Conservation (phyloP, 2,888 invertebrate species). For the Perizoma affinitatum region DNA sequence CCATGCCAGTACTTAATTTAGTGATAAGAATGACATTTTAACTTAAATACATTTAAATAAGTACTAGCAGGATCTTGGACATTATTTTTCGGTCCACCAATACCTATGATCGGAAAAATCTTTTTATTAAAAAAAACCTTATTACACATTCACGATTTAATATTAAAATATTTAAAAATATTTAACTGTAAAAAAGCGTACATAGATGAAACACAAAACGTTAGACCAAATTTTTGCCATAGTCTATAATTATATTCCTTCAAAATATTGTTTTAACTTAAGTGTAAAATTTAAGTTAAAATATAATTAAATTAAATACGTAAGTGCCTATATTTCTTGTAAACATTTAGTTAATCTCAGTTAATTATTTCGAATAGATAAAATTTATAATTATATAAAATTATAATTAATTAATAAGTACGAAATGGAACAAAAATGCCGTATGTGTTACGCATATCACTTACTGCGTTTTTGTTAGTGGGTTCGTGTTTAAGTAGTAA, state of each 20-base stretch:
- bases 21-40: slow-evolving; percentile 24
- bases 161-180: too few species aligned
- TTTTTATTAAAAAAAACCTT: too few species aligned
- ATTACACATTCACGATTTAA: too few species aligned
- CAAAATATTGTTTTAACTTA: too few species aligned
- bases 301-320: slow-evolving; percentile 6
- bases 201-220: too few species aligned
- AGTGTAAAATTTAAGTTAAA: not conserved
- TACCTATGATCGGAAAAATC: too few species aligned
- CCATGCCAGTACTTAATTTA: slow-evolving; percentile 75
- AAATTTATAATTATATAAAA: slow-evolving; percentile 4
- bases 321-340: slow-evolving; percentile 20
- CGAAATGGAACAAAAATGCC: slow-evolving; percentile 11
- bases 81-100: too few species aligned
- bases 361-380: slow-evolving; percentile 6
- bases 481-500: slow-evolving; percentile 8
- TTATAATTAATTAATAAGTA: not conserved
- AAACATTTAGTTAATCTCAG: slow-evolving; percentile 17
- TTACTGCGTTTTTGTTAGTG: slow-evolving; percentile 17
- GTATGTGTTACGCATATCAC: not conserved
- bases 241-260: too few species aligned
- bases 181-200: too few species aligned
- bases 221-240: too few species aligned
- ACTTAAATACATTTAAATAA: not conserved
- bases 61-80: too few species aligned